phyloP scores from a whole-genome alignment of 2,113 vertebrate genomes.

The Python bivittatus region DNA sequence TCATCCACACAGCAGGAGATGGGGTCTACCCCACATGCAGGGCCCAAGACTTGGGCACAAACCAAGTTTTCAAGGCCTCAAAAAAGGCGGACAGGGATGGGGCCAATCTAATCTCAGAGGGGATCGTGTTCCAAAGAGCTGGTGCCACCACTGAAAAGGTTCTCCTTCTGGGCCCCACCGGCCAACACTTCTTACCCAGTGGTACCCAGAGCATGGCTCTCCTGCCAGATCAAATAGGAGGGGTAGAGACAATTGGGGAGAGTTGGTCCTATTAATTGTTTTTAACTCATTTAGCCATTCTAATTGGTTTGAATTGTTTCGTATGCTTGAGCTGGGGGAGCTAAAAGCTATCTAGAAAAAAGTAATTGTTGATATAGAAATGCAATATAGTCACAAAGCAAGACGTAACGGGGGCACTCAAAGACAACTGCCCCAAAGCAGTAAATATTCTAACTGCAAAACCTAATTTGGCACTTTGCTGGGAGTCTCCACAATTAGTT shows the following conservation, averaged over 20 bases:
- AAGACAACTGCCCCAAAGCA: background rate
- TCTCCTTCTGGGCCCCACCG: no score
- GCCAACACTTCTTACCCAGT: no score
- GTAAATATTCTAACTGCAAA: background rate
- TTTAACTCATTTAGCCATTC: background rate
- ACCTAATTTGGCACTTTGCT: rapidly evolving
- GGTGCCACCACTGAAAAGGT: no score
- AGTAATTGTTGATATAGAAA: background rate
- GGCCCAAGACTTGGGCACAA: no score
- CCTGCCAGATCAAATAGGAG: background rate
- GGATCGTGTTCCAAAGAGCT: no score
- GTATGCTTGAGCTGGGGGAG: background rate
- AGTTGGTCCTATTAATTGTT: background rate
- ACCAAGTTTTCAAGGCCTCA: no score
- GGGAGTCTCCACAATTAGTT: background rate
- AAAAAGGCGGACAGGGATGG: no score
- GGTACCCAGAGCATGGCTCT: background rate
- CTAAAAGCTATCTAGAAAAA: background rate
- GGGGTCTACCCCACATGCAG: no score
- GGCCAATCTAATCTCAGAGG: no score
- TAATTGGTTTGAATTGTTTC: background rate
- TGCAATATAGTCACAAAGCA: background rate
- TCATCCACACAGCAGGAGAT: no score
- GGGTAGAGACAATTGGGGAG: background rate
- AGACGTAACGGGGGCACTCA: background rate